A percentile compares a stretch with the other conserved stretches of the same genome.
phyloP scores from a whole-genome alignment of 2,888 invertebrate genomes.

The Trichogramma evanescens region DNA sequence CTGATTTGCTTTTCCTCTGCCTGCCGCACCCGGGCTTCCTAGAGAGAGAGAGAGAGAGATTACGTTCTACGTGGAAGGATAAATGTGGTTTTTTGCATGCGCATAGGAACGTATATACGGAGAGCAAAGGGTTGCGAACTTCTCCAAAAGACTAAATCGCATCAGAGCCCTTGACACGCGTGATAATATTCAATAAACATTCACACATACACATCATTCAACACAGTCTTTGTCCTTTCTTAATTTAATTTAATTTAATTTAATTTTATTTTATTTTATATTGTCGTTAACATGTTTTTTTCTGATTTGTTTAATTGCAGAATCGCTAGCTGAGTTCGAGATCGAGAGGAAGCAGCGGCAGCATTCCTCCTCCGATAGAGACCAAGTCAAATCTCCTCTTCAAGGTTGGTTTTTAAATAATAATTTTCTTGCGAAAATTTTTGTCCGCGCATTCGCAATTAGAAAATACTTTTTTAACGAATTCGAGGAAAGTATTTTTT shows the following conservation, averaged over 20 bases:
- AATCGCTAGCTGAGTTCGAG: slow-evolving; percentile 78
- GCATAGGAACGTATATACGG: too few relatives aligned
- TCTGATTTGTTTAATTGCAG: slow-evolving; percentile 53
- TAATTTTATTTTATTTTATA: neutral
- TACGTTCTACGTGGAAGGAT: neutral
- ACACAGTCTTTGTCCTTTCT: neutral
- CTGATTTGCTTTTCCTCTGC: too few relatives aligned
- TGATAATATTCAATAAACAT: too few relatives aligned
- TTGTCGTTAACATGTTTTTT: neutral
- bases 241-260: neutral
- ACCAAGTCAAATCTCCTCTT: slow-evolving; percentile 74
- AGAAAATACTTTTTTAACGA: too few relatives aligned
- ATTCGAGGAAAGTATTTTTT: too few relatives aligned
- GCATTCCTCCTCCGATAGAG: slow-evolving; percentile 68
- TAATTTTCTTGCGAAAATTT: neutral
- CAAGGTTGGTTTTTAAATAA: slow-evolving; percentile 52
- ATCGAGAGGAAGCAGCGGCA: slow-evolving; percentile 80
- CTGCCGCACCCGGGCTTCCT: too few relatives aligned
- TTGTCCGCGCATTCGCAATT: neutral
- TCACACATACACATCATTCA: neutral
- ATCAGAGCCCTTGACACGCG: too few relatives aligned
- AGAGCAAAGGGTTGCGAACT: too few relatives aligned
- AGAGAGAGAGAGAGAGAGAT: too few relatives aligned
- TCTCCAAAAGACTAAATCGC: too few relatives aligned
- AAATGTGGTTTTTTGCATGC: too few relatives aligned